A percentile compares a stretch with the other conserved stretches of the same genome.
Evolutionary conservation across 1,140 invertebrate species (phyloP).

Genomic region (Drosophila subobscura): DNA sequence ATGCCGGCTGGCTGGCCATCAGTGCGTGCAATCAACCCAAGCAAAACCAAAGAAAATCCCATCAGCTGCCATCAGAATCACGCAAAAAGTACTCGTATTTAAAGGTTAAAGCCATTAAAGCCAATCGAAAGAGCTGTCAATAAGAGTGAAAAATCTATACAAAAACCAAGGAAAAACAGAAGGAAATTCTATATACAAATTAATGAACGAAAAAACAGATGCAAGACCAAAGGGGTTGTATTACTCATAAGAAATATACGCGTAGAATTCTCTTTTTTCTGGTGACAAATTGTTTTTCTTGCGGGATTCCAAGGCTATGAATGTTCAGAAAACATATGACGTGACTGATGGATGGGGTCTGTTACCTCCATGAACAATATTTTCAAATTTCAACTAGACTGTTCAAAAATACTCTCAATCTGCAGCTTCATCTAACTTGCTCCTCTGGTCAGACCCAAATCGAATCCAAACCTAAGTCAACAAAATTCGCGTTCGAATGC

Average conservation of each 20-base stretch:
- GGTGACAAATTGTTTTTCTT: conserved; percentile 41
- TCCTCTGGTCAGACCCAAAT: no score
- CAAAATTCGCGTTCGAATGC: neutral
- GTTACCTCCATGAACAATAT: no score
- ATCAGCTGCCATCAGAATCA: conserved; percentile 17
- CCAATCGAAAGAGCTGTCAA: conserved; percentile 45
- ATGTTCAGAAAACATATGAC: conserved; percentile 1
- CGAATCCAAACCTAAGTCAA: conserved; percentile 35
- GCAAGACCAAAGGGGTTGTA: neutral
- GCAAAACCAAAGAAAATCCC: conserved; percentile 26
- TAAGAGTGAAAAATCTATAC: conserved; percentile 34
- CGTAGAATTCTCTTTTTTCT: conserved; percentile 33
- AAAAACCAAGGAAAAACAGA: conserved; percentile 9
- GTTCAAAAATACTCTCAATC: no score
- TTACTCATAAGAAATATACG: conserved; percentile 53
- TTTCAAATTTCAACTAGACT: no score
- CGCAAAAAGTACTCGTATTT: conserved; percentile 5
- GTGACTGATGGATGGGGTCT: neutral
- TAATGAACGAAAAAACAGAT: conserved; percentile 8
- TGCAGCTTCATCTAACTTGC: neutral
- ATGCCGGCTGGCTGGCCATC: conserved; percentile 47
- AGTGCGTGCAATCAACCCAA: conserved; percentile 66
- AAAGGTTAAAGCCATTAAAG: conserved; percentile 28
- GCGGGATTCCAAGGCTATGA: conserved; percentile 26
- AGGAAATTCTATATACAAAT: conserved; percentile 24